Conservation (phyloP, 2,113 vertebrate species). For the Mugil cephalus region DNA sequence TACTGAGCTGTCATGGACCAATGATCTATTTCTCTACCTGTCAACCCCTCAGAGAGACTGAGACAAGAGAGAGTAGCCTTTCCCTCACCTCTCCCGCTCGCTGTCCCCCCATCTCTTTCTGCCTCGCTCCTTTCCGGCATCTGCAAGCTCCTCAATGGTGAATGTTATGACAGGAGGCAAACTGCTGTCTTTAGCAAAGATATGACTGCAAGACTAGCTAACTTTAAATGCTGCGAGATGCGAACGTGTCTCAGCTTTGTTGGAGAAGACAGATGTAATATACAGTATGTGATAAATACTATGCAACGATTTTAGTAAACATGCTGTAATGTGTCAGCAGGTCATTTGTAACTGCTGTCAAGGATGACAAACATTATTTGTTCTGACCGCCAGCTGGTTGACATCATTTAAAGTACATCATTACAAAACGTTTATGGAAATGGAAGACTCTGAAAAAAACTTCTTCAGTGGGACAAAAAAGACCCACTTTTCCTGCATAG, state of each 20-base stretch:
- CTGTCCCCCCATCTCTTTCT: constrained; percentile 7
- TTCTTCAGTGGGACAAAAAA: too few relatives aligned
- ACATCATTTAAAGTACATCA: not conserved
- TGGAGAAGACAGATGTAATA: not conserved
- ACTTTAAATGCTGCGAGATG: constrained; percentile 4
- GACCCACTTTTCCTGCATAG: too few relatives aligned
- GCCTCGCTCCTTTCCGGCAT: constrained; percentile 23
- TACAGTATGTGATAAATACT: not conserved
- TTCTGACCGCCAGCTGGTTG: not conserved
- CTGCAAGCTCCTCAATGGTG: constrained; percentile 10
- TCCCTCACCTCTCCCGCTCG: constrained; percentile 56
- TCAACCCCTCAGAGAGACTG: constrained; percentile 79
- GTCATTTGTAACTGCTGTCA: constrained; percentile 6
- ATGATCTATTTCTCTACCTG: constrained; percentile 86
- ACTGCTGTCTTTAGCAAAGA: constrained; percentile 45
- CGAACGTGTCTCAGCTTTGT: not conserved
- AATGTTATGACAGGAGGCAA: constrained; percentile 59
- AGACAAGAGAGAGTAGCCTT: constrained; percentile 72
- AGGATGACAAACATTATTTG: constrained; percentile 11
- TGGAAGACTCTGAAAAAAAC: too few relatives aligned
- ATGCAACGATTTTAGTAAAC: not conserved
- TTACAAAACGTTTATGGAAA: too few relatives aligned
- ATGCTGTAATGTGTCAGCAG: not conserved
- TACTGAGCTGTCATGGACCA: constrained; percentile 84
- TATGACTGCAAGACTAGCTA: not conserved